Percentiles rank a stretch among this genome's conserved stretches.
Conservation (phyloP, 64 coral and sea anemone species). For the Cladopsammia gracilis region DNA sequence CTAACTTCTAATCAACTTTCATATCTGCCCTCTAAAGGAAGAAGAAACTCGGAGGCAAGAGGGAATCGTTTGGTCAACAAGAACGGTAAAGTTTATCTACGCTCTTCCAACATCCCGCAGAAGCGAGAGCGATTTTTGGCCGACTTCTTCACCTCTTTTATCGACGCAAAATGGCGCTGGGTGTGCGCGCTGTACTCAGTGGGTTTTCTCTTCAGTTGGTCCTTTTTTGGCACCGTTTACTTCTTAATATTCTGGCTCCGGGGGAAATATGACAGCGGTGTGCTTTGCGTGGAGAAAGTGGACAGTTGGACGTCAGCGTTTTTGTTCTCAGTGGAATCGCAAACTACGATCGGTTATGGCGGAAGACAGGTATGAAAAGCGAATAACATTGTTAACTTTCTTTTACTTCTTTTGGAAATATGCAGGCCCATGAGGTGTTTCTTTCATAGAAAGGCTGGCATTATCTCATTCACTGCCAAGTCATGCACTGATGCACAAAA, state of each 20-base stretch:
- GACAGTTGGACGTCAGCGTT: constrained; percentile 92
- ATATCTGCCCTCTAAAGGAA: background rate
- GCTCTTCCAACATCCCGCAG: constrained; percentile 64
- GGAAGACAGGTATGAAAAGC: constrained; percentile 84
- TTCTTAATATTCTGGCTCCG: constrained; percentile 74
- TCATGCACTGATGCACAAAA: too few species aligned
- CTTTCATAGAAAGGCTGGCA: too few species aligned
- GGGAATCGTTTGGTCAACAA: constrained; percentile 63
- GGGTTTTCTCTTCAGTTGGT: constrained; percentile 81
- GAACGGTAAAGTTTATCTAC: constrained; percentile 51
- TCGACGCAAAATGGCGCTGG: constrained; percentile 77
- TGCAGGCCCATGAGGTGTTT: too few species aligned
- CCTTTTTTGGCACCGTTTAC: constrained; percentile 81
- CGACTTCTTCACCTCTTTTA: constrained; percentile 83
- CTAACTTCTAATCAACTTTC: constrained; percentile 21
- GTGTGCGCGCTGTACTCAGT: constrained; percentile 51
- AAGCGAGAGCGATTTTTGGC: constrained; percentile 71
- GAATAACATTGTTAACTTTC: too few species aligned
- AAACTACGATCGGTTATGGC: constrained; percentile 97
- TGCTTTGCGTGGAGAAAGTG: constrained; percentile 92
- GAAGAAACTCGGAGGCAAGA: background rate
- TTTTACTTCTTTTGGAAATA: too few species aligned
- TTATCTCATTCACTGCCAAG: too few species aligned
- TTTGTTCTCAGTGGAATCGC: constrained; percentile 95
- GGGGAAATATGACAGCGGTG: constrained; percentile 35